Evolutionary conservation across 2,888 invertebrate species (phyloP).

Genomic region (Eubasilissa splendida): DNA sequence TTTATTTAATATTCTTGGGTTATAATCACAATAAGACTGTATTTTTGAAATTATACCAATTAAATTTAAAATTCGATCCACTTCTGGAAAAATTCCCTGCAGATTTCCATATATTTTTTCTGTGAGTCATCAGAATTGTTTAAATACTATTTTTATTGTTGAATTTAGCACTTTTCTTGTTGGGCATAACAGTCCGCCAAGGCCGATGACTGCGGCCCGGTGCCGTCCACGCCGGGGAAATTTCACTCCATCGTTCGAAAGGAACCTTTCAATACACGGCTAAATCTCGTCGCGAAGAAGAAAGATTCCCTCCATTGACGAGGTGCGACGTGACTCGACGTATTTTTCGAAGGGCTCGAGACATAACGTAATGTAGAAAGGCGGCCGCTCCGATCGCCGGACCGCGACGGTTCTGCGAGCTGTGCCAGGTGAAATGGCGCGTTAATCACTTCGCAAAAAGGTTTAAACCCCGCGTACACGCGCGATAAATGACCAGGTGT

Average conservation of each 20-base stretch:
- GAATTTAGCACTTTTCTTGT: not conserved
- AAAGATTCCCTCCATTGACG: not conserved
- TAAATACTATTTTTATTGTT: slow-evolving; percentile 10
- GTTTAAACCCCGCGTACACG: not conserved
- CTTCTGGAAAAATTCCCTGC: not conserved
- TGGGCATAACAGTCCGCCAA: slow-evolving; percentile 1
- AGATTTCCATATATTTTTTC: not conserved
- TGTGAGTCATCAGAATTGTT: not conserved
- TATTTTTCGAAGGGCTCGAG: not conserved
- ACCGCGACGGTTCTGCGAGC: slow-evolving; percentile 19
- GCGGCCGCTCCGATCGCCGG: slow-evolving; percentile 12
- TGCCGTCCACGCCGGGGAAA: slow-evolving; percentile 1
- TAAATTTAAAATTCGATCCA: not conserved
- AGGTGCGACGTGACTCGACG: slow-evolving; percentile 9
- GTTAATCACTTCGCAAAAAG: not conserved
- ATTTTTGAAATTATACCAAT: no score
- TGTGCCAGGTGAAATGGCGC: not conserved
- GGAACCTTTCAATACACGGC: not conserved
- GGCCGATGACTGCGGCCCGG: slow-evolving; percentile 22
- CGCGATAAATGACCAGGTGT: no score
- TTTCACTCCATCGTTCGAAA: not conserved
- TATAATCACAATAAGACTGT: no score
- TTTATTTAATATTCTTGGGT: no score
- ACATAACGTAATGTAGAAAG: slow-evolving; percentile 24
- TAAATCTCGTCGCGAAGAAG: no score